A percentile compares a stretch with the other conserved stretches of the same genome.
phyloP scores from a whole-genome alignment of 2,797 vertebrate genomes.

The Urosaurus nigricauda region DNA sequence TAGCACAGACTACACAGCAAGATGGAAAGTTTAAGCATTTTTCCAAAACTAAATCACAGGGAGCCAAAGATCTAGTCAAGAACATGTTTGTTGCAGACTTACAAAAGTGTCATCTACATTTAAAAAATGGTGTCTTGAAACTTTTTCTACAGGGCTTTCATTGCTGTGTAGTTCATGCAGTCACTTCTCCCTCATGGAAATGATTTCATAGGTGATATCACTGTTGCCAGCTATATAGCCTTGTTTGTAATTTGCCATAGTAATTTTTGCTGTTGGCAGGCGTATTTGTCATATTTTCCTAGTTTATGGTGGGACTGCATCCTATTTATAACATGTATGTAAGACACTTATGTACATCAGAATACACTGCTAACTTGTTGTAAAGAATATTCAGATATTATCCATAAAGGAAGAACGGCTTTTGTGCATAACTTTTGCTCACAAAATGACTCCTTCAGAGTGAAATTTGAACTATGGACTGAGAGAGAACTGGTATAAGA shows the following conservation, averaged over 20 bases:
- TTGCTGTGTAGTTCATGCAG: neutral
- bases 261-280: neutral
- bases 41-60: neutral
- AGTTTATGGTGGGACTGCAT: neutral
- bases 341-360: neutral
- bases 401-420: neutral
- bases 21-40: neutral
- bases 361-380: neutral
- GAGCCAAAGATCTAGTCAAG: neutral
- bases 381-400: neutral
- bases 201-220: neutral
- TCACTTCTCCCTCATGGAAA: neutral
- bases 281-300: neutral
- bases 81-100: neutral
- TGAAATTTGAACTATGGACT: neutral
- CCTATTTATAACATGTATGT: neutral
- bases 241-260: slow-evolving; percentile 9
- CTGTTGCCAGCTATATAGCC: neutral
- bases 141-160: neutral
- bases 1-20: neutral
- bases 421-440: neutral
- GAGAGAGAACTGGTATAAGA: too few relatives aligned
- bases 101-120: neutral
- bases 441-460: neutral
- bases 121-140: neutral